Percentiles rank a stretch among this genome's conserved stretches.
These are phyloP conservation scores for Pygoscelis adeliae DNA, from an alignment of 2,113 vertebrate species.

Conservation along the genomic window DNA sequence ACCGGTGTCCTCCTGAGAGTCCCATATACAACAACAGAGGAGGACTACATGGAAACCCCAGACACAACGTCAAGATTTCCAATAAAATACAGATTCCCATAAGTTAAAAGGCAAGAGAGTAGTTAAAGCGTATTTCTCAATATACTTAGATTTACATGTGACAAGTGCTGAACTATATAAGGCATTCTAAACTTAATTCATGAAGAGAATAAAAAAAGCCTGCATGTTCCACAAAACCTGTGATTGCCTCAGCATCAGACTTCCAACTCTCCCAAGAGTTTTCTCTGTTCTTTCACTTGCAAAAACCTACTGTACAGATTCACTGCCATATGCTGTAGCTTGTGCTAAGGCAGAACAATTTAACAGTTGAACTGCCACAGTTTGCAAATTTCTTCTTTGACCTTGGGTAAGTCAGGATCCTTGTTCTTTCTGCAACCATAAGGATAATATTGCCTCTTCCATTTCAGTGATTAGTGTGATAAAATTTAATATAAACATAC, in stretches of 20 bases:
- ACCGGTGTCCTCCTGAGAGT: not conserved
- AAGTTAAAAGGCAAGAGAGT: not conserved
- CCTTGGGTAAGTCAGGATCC: not conserved
- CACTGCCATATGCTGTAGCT: conserved; percentile 31
- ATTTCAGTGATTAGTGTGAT: not conserved
- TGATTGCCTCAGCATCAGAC: conserved; percentile 30
- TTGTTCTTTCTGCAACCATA: not conserved
- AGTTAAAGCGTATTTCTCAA: not conserved
- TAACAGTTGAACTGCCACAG: not conserved
- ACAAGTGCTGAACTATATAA: conserved; percentile 6
- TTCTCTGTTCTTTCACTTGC: conserved; percentile 25
- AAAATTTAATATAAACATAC: not conserved
- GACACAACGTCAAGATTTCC: not conserved
- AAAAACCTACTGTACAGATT: not conserved
- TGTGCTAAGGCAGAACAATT: not conserved
- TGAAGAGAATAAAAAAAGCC: conserved; percentile 4
- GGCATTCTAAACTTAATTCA: conserved; percentile 26
- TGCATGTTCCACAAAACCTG: conserved; percentile 27
- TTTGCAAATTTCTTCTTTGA: not conserved
- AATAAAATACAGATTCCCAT: accelerated
- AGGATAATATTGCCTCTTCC: not conserved
- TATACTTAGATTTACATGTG: not conserved
- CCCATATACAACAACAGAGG: not conserved
- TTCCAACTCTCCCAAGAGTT: not conserved
- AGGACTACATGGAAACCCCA: not conserved